Percentiles rank a stretch among this genome's conserved stretches.
These are phyloP conservation scores for Peromyscus californicus DNA, from an alignment of 2,113 vertebrate genomes.

Conservation along the genomic window DNA sequence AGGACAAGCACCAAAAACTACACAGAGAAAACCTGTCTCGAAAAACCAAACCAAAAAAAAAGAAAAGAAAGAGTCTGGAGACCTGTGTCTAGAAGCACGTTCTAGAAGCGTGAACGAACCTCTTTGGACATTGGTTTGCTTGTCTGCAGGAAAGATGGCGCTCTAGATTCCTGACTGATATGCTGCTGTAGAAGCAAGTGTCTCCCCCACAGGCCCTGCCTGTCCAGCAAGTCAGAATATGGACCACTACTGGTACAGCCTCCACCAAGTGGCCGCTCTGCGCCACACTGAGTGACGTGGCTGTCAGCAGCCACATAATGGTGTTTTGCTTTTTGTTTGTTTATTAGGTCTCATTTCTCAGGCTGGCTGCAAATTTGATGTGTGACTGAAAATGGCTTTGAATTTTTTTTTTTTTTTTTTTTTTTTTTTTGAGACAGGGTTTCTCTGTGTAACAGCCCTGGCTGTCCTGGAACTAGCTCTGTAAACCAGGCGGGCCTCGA, in stretches of 20 bases:
- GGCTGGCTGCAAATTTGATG: not conserved
- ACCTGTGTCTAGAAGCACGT: not conserved
- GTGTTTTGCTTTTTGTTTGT: not conserved
- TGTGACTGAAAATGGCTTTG: not conserved
- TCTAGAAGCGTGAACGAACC: not conserved
- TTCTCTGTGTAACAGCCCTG: not conserved
- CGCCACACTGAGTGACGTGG: not conserved
- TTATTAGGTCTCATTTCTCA: not conserved
- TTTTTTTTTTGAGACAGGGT: not conserved
- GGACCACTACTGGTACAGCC: not conserved
- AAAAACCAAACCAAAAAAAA: not conserved
- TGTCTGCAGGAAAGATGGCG: not conserved
- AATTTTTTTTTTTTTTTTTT: not conserved
- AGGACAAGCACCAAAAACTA: no score
- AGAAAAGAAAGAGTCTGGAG: not conserved
- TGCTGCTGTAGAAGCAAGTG: not conserved
- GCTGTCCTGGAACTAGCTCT: not conserved
- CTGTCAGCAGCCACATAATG: not conserved
- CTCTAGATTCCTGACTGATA: fast-evolving
- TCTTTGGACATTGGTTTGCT: not conserved
- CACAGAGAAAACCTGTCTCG: no score
- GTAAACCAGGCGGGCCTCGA: no score
- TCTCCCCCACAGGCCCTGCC: fast-evolving
- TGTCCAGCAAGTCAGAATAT: not conserved
- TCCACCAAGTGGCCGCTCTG: no score